A percentile compares a stretch with the other conserved stretches of the same genome.
Conservation (phyloP, 2,797 vertebrate genomes). For the Pachyuromys duprasi region DNA sequence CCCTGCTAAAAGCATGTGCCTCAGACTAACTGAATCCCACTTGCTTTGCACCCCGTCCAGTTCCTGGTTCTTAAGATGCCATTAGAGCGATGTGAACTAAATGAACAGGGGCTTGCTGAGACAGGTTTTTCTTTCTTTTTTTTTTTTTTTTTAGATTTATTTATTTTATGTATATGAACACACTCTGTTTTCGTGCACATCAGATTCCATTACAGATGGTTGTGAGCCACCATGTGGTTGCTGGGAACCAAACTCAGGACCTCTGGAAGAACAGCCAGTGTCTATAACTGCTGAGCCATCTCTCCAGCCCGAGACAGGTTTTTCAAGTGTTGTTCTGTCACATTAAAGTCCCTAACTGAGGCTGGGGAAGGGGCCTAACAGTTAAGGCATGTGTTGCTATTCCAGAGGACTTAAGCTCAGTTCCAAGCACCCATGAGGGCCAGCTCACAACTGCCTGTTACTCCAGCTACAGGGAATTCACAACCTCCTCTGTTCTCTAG, state of each 20-base stretch:
- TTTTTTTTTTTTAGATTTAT: no score
- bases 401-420: neutral
- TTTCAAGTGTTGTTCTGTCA: neutral
- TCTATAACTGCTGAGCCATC: no score
- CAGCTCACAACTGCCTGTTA: neutral
- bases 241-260: no score
- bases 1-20: neutral
- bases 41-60: neutral
- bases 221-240: no score
- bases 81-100: neutral
- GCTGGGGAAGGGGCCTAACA: neutral
- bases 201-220: no score
- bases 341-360: neutral
- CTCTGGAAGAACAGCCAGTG: no score
- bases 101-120: neutral
- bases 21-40: neutral
- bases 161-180: no score
- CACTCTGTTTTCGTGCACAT: no score
- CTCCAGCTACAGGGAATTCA: neutral
- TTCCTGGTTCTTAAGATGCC: neutral
- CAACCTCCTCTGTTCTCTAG: neutral
- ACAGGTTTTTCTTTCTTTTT: neutral
- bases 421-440: neutral
- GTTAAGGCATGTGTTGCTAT: neutral
- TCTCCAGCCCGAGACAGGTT: neutral